Evolutionary conservation across 2,797 vertebrate genomes (phyloP).

Genomic region (Tenualosa thibaudeaui): DNA sequence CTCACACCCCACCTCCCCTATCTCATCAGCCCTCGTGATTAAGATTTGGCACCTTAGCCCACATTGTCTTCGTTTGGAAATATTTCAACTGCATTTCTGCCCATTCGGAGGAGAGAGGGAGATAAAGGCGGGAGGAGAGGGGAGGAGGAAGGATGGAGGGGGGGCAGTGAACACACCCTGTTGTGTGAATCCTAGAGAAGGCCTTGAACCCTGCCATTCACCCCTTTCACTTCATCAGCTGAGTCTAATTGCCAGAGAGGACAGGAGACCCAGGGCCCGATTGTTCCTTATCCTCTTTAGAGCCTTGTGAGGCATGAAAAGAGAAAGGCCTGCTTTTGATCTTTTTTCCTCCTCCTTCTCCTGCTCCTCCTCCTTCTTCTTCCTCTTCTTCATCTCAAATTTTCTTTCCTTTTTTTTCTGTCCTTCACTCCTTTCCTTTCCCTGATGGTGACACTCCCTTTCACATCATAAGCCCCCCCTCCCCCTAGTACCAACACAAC

Average conservation of each 20-base stretch:
- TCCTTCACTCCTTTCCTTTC: slow-evolving; percentile 85
- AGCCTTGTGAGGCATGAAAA: slow-evolving; percentile 99
- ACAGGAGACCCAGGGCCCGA: slow-evolving; percentile 96
- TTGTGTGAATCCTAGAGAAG: slow-evolving; percentile 96
- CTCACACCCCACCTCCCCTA: slow-evolving; percentile 52
- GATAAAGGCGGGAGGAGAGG: slow-evolving; percentile 68
- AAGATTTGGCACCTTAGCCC: slow-evolving; percentile 74
- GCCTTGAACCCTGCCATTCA: slow-evolving; percentile 99
- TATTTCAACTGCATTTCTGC: slow-evolving; percentile 92
- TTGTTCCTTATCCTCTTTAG: slow-evolving; percentile 99
- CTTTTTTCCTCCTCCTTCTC: slow-evolving; percentile 78
- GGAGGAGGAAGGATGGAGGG: slow-evolving; percentile 69
- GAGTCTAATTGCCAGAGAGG: slow-evolving; percentile 99
- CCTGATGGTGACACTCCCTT: slow-evolving; percentile 94
- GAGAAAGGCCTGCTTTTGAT: slow-evolving; percentile 97
- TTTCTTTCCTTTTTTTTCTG: slow-evolving; percentile 68
- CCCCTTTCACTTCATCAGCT: slow-evolving; percentile 99
- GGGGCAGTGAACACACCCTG: slow-evolving; percentile 84
- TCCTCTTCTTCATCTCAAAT: slow-evolving; percentile 68
- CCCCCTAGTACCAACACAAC: slow-evolving; percentile 32
- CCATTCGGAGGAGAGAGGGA: slow-evolving; percentile 76
- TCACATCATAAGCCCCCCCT: slow-evolving; percentile 74
- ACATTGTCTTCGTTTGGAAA: slow-evolving; percentile 94
- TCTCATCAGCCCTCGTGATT: slow-evolving; percentile 69
- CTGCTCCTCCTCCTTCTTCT: slow-evolving; percentile 66